Evolutionary conservation across 1,140 invertebrate species (phyloP).

Genomic region (Metaphire vulgaris): DNA sequence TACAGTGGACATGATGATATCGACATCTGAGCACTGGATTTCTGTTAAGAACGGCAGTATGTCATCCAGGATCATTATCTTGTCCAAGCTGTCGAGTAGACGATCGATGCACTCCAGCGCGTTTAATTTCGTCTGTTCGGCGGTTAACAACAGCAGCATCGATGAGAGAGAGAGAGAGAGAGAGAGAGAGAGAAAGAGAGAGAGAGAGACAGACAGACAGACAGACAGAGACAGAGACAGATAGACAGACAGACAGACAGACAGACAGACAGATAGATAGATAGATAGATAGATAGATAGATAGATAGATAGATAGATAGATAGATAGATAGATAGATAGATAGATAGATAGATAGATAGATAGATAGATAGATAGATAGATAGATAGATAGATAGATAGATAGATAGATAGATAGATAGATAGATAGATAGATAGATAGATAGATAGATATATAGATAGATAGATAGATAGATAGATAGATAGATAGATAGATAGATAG

Average conservation of each 20-base stretch:
- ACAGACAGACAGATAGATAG: background rate
- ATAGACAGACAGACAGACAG: too few species aligned
- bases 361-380: background rate
- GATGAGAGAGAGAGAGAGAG: too few species aligned
- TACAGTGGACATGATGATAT: constrained; percentile 54
- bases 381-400: background rate
- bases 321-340: background rate
- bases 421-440: background rate
- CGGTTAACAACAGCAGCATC: too few species aligned
- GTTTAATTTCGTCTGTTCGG: constrained; percentile 47
- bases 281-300: background rate
- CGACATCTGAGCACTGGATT: constrained; percentile 70
- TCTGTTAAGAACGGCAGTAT: constrained; percentile 83
- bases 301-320: background rate
- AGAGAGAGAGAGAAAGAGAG: too few species aligned
- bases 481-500: background rate
- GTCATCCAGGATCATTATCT: constrained; percentile 80
- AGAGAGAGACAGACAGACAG: too few species aligned
- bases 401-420: background rate
- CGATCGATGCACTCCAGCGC: constrained; percentile 49
- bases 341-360: background rate
- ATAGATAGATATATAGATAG: too few species aligned
- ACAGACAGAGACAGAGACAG: too few species aligned
- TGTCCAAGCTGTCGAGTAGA: constrained; percentile 64
- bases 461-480: background rate